Evolutionary conservation across 2,797 vertebrate species (phyloP), one percentile per base, ranked within the genome.

Genomic region (Uromys caudimaculatus): DNA sequence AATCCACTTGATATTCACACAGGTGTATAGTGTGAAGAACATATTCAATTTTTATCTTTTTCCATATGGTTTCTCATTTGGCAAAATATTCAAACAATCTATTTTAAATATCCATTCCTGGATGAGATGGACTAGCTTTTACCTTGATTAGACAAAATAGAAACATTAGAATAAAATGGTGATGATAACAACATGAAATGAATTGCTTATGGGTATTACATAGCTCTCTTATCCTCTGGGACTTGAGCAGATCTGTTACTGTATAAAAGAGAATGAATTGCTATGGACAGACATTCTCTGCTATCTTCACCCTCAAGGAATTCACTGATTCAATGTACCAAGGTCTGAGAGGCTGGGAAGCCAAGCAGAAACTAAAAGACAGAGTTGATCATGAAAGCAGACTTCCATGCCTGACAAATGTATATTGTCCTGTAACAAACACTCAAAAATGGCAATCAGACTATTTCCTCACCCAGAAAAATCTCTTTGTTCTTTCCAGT

Each of bases 21-120:
- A 97, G 94, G 94, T 97, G 44, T 93, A 35, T 14, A n/a, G 58
- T 79, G 89, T 97, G 93, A 97, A 97, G 79, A 97, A 93, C 71
- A 96, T 73, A 89, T 95, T 97, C 76, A 86, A 90, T 93, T 96
- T 89, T 93, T 95, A 81, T 91, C 96, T 98, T 96, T 95, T 95
- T 78, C 95, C 93, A 94, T 97, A 95, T 96, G 93, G 83, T 67
- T 94, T 75, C 77, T 94, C 13, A 84, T 67, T 97, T 95, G 58
- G 76, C 44, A 96, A 92, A 94, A 83, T 86, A 90, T 92, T 93
- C 58, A 82, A 94, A 95, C 6, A 93, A 38, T 93, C 73, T 97
- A 84, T 95, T 94, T 95, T 96, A 94, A 64, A 91, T 14, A 19
- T 97, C 44, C 17, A 44, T 67, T 97, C 91, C 81, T 95, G 67